A percentile compares a stretch with the other conserved stretches of the same genome.
phyloP scores from a whole-genome alignment of 2,113 vertebrate species.

The Chionodraco myersi region DNA sequence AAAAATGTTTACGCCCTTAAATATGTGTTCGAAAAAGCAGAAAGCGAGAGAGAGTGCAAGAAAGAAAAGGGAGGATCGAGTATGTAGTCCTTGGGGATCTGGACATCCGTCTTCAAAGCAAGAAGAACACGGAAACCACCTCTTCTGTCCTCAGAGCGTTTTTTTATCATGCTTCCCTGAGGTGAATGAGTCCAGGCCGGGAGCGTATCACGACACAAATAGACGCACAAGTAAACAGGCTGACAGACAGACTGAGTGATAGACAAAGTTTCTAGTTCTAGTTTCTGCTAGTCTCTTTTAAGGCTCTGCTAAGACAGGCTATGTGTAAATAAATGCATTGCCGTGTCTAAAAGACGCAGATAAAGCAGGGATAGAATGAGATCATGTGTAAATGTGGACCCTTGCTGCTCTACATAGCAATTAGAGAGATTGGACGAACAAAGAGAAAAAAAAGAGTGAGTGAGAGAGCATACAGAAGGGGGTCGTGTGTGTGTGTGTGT shows the following conservation, averaged over 20 bases:
- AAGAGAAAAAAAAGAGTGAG: constrained; percentile 35
- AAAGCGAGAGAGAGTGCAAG: constrained; percentile 9
- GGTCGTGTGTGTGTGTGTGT: constrained; percentile 34
- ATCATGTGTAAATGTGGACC: constrained; percentile 49
- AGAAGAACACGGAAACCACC: constrained; percentile 31
- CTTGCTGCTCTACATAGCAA: constrained; percentile 39
- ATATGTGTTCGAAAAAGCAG: constrained; percentile 32
- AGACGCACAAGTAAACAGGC: constrained; percentile 30
- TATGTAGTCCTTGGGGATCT: not conserved
- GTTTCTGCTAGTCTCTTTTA: constrained; percentile 27
- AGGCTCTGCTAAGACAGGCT: constrained; percentile 6
- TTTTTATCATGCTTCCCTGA: constrained; percentile 25
- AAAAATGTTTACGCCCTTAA: constrained; percentile 32
- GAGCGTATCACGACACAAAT: constrained; percentile 28
- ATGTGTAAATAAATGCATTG: constrained; percentile 46
- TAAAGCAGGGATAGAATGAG: constrained; percentile 28
- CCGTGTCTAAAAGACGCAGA: constrained; percentile 35
- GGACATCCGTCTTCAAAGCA: not conserved
- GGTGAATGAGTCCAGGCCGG: constrained; percentile 18
- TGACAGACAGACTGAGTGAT: constrained; percentile 34
- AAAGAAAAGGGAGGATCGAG: not conserved
- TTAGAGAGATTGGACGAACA: constrained; percentile 36
- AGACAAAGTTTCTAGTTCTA: constrained; percentile 28
- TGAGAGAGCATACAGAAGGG: constrained; percentile 36
- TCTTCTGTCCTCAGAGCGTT: constrained; percentile 7